These are phyloP conservation scores for Menidia menidia DNA, from an alignment of 2,797 vertebrate genomes.

Conservation along the genomic window DNA sequence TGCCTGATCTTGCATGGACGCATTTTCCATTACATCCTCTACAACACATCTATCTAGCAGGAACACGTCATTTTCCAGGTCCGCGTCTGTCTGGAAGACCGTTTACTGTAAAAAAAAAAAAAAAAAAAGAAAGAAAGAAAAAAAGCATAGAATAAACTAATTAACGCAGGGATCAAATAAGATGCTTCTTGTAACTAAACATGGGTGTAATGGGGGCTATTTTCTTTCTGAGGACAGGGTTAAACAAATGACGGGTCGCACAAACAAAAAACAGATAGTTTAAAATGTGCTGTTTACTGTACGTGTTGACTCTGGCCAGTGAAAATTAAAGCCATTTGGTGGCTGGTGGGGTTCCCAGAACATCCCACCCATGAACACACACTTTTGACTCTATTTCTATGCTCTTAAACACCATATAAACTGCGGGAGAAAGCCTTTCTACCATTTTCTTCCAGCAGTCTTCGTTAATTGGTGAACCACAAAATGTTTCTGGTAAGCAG, in stretches of 20 bases:
- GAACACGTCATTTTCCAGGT: constrained; percentile 63
- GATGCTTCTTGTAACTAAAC: constrained; percentile 57
- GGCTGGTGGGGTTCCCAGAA: constrained; percentile 48
- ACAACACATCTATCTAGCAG: constrained; percentile 62
- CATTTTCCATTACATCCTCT: constrained; percentile 72
- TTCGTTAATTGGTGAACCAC: constrained; percentile 41
- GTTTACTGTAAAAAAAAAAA: constrained; percentile 67
- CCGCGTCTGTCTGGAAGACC: constrained; percentile 52
- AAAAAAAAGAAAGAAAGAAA: constrained; percentile 12
- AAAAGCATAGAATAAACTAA: not conserved
- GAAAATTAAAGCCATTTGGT: constrained; percentile 16
- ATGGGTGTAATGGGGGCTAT: constrained; percentile 39
- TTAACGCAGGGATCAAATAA: constrained; percentile 41
- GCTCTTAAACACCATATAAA: constrained; percentile 7
- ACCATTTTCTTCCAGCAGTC: constrained; percentile 21
- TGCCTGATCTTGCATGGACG: constrained; percentile 64
- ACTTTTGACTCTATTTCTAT: constrained; percentile 2
- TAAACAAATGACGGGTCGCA: constrained; percentile 45
- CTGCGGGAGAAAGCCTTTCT: not conserved
- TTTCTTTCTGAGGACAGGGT: constrained; percentile 37
- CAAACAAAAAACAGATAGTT: constrained; percentile 37
- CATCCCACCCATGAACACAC: constrained; percentile 2
- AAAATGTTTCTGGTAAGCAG: constrained; percentile 25
- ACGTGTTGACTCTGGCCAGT: constrained; percentile 42
- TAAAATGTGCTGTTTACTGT: constrained; percentile 44